A percentile compares a stretch with the other conserved stretches of the same genome.
phyloP scores from a whole-genome alignment of 2,113 vertebrate species.

The Rhinichthys klamathensis region DNA sequence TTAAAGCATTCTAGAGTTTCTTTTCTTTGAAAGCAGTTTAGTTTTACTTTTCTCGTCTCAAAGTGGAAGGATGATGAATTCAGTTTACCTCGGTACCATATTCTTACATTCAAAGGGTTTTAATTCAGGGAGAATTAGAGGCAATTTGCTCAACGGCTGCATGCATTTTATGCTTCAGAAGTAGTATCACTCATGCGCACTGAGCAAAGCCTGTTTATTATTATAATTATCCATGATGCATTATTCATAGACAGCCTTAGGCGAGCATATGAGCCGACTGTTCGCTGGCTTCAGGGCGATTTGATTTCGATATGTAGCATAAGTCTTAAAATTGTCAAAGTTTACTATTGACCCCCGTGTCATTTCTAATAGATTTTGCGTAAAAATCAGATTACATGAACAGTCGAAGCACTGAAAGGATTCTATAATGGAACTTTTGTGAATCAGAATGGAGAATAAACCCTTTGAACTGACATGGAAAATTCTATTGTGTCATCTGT shows the following conservation, averaged over 20 bases:
- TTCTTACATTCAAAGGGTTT: slow-evolving; percentile 9
- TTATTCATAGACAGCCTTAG: slow-evolving; percentile 68
- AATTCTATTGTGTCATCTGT: slow-evolving; percentile 38
- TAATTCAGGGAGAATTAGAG: not conserved
- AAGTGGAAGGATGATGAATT: not conserved
- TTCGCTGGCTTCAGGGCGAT: slow-evolving; percentile 55
- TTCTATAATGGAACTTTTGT: slow-evolving; percentile 36
- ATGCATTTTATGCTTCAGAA: slow-evolving; percentile 62
- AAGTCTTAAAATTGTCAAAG: slow-evolving; percentile 45
- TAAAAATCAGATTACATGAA: slow-evolving; percentile 51
- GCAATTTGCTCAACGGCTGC: not conserved
- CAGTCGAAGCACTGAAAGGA: slow-evolving; percentile 41
- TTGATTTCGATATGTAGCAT: slow-evolving; percentile 54
- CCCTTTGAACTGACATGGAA: slow-evolving; percentile 52
- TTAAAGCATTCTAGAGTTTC: not conserved
- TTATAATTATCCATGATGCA: slow-evolving; percentile 66
- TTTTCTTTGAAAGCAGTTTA: not conserved
- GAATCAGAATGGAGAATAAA: slow-evolving; percentile 45
- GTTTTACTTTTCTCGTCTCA: not conserved
- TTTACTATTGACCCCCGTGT: slow-evolving; percentile 18
- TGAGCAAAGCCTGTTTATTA: slow-evolving; percentile 66
- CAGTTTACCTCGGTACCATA: not conserved
- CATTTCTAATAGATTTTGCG: slow-evolving; percentile 28
- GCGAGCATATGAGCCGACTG: slow-evolving; percentile 62
- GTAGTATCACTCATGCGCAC: slow-evolving; percentile 45